Base-by-base conservation (phyloP, 2,888 invertebrate species). In the Subacronicta megacephala region DNA sequence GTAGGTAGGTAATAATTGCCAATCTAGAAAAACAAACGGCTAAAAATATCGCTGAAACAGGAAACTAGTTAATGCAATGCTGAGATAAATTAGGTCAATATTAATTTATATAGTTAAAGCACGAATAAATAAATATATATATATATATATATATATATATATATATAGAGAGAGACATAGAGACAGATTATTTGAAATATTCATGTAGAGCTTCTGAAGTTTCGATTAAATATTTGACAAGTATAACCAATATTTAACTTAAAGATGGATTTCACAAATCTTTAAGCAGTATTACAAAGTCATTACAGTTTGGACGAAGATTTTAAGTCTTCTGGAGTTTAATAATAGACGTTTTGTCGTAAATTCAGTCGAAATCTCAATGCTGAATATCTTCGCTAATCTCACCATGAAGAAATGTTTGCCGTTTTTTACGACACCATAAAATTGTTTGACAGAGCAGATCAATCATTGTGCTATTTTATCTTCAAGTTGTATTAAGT, bases 171-270 rank as follows among this genome's bases (percentile, higher is more conserved):
- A n/a, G n/a, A n/a, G n/a, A n/a, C n/a, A n/a, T n/a, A n/a, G 15
- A 15, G 26, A 7, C 12, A 15, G 26, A 23, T 18, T 29, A 43
- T 29, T 26, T n/a, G 53, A 17, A n/a, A 70, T 51, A 55, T 70
- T 9, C 7, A 26, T 9, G 26, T 37, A 15, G 2, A 13, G 37
- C 16, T 46, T 54, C 15, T 23, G 31, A 52, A 57, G 35, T 38
- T 71, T 38, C 3, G 38, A 45, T 64, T 36, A 20, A 70, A 65
- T 64, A 52, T 57, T 64, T 52, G 49, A 64, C 57, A 64, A 57
- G 65, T 52, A 41, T 7, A 64, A 29, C n/a, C 15, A 51, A 44
- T 57, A 29, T 66, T 66, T 64, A 31, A 71, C 37, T 66, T 47
- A 18, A 17, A 35, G 29, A 71, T 64, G 42, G 47, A 70, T 56